These are phyloP conservation scores for Oreocharis arfaki DNA, from an alignment of 2,113 vertebrate genomes.

Conservation along the genomic window DNA sequence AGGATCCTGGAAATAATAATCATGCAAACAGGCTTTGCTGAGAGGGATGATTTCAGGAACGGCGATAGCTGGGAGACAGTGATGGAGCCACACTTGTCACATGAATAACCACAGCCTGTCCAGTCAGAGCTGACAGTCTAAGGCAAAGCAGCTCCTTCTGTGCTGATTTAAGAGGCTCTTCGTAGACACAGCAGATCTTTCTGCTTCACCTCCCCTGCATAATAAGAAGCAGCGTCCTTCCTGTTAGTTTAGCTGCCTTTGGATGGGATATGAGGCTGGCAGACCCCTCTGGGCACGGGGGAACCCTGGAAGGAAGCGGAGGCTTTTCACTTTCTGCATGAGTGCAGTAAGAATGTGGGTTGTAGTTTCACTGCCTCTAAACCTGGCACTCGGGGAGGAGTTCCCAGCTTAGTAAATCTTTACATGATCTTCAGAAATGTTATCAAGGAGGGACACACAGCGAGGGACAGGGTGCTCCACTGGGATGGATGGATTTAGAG, in stretches of 20 bases:
- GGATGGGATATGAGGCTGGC: neutral
- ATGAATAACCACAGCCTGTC: neutral
- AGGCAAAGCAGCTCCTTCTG: neutral
- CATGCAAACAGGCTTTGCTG: neutral
- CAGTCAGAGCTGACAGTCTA: neutral
- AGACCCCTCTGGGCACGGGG: neutral
- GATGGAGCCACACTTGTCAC: neutral
- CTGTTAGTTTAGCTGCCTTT: neutral
- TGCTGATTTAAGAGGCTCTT: neutral
- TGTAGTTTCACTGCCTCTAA: neutral
- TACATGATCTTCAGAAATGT: accelerated
- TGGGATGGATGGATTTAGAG: neutral
- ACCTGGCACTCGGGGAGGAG: neutral
- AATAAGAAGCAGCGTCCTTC: neutral
- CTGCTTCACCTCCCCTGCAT: neutral
- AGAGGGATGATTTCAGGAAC: neutral
- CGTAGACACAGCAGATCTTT: neutral
- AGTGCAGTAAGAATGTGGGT: neutral
- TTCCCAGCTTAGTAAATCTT: neutral
- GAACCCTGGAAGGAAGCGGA: neutral
- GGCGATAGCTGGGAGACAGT: neutral
- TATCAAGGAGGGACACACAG: neutral
- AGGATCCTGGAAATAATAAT: neutral
- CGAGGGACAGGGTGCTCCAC: neutral
- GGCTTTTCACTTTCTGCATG: neutral